phyloP scores from a whole-genome alignment of 2,888 invertebrate genomes.

The Ethmia dodecea region DNA sequence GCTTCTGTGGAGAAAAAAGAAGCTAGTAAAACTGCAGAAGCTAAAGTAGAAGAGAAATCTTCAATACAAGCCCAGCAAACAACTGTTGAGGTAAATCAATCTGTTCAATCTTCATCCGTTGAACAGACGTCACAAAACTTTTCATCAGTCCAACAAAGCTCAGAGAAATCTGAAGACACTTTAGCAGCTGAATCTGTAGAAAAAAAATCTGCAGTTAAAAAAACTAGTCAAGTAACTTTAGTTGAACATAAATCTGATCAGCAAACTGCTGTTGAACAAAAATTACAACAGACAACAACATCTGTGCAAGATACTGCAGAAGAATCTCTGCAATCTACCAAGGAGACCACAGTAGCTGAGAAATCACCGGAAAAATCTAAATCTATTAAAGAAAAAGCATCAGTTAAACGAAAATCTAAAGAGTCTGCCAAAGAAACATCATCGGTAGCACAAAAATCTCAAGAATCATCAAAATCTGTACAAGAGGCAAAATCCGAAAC shows the following conservation, averaged over 20 bases:
- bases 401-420: slow-evolving; percentile 12
- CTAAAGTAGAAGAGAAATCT: slow-evolving; percentile 25
- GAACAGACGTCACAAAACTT: slow-evolving; percentile 15
- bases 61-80: slow-evolving; percentile 17
- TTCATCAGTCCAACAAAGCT: slow-evolving; percentile 11
- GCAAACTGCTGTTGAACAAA: slow-evolving; percentile 13
- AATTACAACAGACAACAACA: slow-evolving; percentile 7
- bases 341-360: slow-evolving; percentile 6
- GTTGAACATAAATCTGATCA: slow-evolving; percentile 12
- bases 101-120: slow-evolving; percentile 14
- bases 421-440: slow-evolving; percentile 2
- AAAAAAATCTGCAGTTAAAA: too few relatives aligned
- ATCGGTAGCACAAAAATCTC: slow-evolving; percentile 11
- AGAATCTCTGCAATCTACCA: slow-evolving; percentile 4
- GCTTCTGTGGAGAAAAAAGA: slow-evolving; percentile 15
- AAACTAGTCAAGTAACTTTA: too few relatives aligned
- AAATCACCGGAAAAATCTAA: too few relatives aligned
- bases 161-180: slow-evolving; percentile 4
- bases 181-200: slow-evolving; percentile 16
- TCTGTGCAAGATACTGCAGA: too few relatives aligned
- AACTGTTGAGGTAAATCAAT: slow-evolving; percentile 7
- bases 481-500: slow-evolving; percentile 18
- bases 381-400: slow-evolving; percentile 7
- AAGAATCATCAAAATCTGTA: slow-evolving; percentile 9
- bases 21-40: slow-evolving; percentile 19